Base-by-base conservation (phyloP, 2,888 invertebrate genomes). In the Aphodius sticticus region DNA sequence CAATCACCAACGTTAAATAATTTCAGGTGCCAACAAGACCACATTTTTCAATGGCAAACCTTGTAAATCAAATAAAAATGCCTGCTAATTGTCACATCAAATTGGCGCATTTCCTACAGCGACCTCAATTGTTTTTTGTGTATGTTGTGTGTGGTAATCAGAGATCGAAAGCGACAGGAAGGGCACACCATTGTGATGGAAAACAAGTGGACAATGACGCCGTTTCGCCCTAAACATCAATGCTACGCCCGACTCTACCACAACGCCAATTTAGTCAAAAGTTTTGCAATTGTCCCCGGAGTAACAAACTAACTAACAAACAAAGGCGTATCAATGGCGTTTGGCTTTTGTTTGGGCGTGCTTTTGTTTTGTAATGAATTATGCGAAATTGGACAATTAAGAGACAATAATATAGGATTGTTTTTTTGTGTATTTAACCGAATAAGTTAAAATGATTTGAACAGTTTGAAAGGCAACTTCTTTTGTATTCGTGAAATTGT, bases 281-380 rank as follows among this genome's bases (percentile, higher is more conserved):
- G 9, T 72, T 26, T 72, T 72, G 35, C 72, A 36, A 72, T 6
- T n/a, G 72, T 2, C 16, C 12, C 26, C 1, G 16, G 9, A 70
- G 26, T 70, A 70, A 72, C 15, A 72, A 72, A 72, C 72, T 36
- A 72, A 72, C 72, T 36, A 72, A 16, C 72, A 72, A 16, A 72
- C 35, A 72, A 26, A 72, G 36, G 53, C 53, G 53, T 53, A 53
- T 53, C 53, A 53, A 53, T 53, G 53, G 6, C 53, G 53, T 53
- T 53, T 53, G 3, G 53, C 53, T 53, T 53, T 53, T 53, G 53
- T 53, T 53, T 7, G 53, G 72, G n/a, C 72, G 72, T 72, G 35
- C 72, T 53, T 53, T 53, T 53, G 53, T 53, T 53, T 53, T 53
- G 53, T 53, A 7, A 53, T 53, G 53, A 53, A 53, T 53, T 53